A percentile compares a stretch with the other conserved stretches of the same genome.
Evolutionary conservation across 2,888 invertebrate genomes (phyloP).

Genomic region (Fragum fragum): DNA sequence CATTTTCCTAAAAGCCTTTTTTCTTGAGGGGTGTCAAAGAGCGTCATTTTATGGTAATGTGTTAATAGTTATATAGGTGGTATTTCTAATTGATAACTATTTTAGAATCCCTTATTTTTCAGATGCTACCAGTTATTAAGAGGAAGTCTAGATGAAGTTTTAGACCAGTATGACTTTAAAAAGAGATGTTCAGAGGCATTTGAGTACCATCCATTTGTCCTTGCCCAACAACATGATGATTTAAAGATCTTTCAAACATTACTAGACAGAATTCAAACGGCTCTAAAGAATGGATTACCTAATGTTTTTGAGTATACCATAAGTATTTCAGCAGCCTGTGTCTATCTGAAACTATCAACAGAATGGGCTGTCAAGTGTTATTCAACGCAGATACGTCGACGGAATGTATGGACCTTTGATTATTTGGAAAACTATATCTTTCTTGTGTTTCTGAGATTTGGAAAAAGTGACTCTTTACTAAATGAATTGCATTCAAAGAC

Average conservation of each 20-base stretch:
- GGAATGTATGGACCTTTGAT: too few relatives aligned
- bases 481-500: background rate
- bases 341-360: background rate
- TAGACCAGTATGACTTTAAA: background rate
- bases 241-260: background rate
- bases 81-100: too few relatives aligned
- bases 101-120: too few relatives aligned
- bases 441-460: background rate
- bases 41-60: too few relatives aligned
- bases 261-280: background rate
- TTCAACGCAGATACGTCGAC: background rate
- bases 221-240: conserved; percentile 1
- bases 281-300: background rate
- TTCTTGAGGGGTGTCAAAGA: too few relatives aligned
- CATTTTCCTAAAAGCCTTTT: too few relatives aligned
- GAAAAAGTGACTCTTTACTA: background rate
- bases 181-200: background rate
- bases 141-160: background rate
- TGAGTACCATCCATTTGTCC: conserved; percentile 9
- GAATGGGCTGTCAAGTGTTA: background rate
- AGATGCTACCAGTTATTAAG: conserved; percentile 11
- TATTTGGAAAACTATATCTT: background rate
- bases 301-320: background rate
- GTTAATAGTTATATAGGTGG: too few relatives aligned
- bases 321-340: background rate